Evolutionary conservation across 2,113 vertebrate species (phyloP).

Genomic region (Ictalurus punctatus): DNA sequence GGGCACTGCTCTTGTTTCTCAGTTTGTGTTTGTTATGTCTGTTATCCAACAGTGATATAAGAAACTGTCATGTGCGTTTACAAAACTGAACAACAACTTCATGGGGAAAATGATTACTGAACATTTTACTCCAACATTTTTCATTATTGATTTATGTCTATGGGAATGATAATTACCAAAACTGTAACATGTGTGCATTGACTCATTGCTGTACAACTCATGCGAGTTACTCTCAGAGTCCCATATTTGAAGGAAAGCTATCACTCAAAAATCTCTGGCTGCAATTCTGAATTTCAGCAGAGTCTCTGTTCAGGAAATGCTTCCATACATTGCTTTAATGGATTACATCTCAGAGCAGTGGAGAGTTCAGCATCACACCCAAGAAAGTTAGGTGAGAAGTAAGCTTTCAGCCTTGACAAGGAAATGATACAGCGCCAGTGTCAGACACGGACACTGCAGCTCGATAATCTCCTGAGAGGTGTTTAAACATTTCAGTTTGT

Average conservation of each 20-base stretch:
- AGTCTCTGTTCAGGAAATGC: conserved; percentile 42
- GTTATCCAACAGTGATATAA: background rate
- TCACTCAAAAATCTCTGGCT: background rate
- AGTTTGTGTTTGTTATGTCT: conserved; percentile 4
- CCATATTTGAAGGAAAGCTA: background rate
- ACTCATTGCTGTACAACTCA: conserved; percentile 7
- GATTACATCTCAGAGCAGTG: conserved; percentile 38
- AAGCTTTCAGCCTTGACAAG: background rate
- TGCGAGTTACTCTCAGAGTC: conserved; percentile 1
- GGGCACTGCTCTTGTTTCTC: conserved; percentile 13
- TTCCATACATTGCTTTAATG: conserved; percentile 44
- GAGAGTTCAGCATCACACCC: conserved; percentile 12
- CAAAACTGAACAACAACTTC: conserved; percentile 4
- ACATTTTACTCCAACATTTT: background rate
- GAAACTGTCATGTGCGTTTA: background rate
- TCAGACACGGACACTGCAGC: background rate
- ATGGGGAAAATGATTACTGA: conserved; percentile 12
- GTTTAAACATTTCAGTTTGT: conserved; percentile 35
- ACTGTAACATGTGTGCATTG: conserved; percentile 19
- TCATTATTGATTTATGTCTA: conserved; percentile 29
- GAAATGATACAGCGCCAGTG: conserved; percentile 28
- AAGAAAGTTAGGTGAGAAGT: conserved; percentile 14
- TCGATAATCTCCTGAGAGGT: conserved; percentile 18
- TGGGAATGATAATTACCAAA: conserved; percentile 35
- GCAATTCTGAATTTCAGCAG: background rate